Conservation (phyloP, 2,888 invertebrate genomes). For the Zaprionus lineosus region DNA sequence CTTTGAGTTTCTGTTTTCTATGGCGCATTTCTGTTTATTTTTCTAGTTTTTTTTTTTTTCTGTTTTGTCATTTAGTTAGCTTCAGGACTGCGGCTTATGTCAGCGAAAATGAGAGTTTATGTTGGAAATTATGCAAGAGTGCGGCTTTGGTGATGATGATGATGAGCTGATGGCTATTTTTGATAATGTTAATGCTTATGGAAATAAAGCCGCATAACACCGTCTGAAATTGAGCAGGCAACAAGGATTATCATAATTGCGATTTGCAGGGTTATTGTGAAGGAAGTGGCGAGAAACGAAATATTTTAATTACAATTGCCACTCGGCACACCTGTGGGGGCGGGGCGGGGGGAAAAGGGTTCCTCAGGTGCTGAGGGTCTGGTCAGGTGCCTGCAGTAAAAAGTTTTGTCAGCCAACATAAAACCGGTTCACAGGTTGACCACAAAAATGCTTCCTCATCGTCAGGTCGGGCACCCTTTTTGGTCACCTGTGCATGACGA, state of each 20-base stretch:
- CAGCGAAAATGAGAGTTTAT: constrained; percentile 67
- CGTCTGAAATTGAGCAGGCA: constrained; percentile 1
- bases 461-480: constrained; percentile 22
- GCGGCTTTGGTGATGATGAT: constrained; percentile 39
- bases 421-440: constrained; percentile 39
- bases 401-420: constrained; percentile 24
- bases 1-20: constrained; percentile 31
- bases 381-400: too few species aligned
- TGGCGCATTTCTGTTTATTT: constrained; percentile 26
- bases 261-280: constrained; percentile 3
- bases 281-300: constrained; percentile 26
- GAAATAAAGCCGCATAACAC: constrained; percentile 28
- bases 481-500: constrained; percentile 63
- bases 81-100: constrained; percentile 64
- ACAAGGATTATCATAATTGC: constrained; percentile 7
- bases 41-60: constrained; percentile 3
- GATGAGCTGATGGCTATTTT: constrained; percentile 24
- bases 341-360: constrained; percentile 29
- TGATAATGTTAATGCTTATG: constrained; percentile 43
- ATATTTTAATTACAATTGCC: constrained; percentile 58
- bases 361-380: too few species aligned
- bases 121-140: constrained; percentile 67
- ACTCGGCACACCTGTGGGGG: constrained; percentile 17
- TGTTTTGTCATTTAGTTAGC: constrained; percentile 53
- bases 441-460: constrained; percentile 26